Evolutionary conservation across 2,888 invertebrate genomes (phyloP), one percentile per base, ranked within the genome.

Genomic region (Apotomis capreana): DNA sequence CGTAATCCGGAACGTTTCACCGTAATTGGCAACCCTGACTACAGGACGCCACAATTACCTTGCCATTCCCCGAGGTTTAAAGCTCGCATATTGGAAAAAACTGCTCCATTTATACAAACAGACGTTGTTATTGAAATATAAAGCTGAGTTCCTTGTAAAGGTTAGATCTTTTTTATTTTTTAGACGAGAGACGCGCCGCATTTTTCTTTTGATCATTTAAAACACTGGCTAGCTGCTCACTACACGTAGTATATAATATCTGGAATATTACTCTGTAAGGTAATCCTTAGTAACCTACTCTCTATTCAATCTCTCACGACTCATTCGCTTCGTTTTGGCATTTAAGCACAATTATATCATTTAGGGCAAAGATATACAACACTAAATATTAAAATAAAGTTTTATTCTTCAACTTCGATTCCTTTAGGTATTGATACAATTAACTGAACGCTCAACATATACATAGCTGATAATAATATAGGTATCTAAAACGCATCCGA

Each of bases 91-190:
- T 36, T 65, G n/a, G 54, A 54, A 63, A 15, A 13, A 54, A 54
- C n/a, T 58, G 58, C 58, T 37, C 40, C 15, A 51, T 52, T 40
- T 55, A 40, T 40, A 15, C 15, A 60, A 60, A 60, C 60, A 46
- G 60, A 44, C 60, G 13, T 44, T 60, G 60, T 46, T 60, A 60
- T 46, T 60, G 44, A 60, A 60, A 60, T 44, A 46, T 60, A 60
- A 60, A 44, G 13, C 8, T 44, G 6, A 8, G 44, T 13, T 44
- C 13, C 6, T 59, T 59, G 8, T 44, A 9, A 3, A 59, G 44
- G 40, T 37, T 13, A 44, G n/a, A 54, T 54, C 10, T 37, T 12
- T 59, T 55, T 36, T 55, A 55, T 55, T 36, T 55, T 55, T 5
- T 55, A 10, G 8, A 10, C 9, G 26, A 26, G 10, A 26, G 12